These are phyloP conservation scores for Halyomorpha halys DNA, from an alignment of 1,140 invertebrate genomes.

Conservation along the genomic window DNA sequence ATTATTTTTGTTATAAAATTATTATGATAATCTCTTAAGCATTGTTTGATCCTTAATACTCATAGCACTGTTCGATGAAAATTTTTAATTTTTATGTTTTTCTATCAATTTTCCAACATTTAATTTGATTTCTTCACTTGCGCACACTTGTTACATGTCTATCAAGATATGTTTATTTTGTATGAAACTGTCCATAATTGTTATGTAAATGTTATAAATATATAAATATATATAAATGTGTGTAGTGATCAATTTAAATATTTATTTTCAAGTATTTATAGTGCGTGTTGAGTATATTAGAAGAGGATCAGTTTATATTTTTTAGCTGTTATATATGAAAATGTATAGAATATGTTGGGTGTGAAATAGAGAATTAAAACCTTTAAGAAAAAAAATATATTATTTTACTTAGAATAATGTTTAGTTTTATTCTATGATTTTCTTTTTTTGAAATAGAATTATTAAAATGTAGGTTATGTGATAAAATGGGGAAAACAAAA, in stretches of 20 bases:
- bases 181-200: not conserved
- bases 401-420: too few relatives aligned
- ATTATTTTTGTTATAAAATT: not conserved
- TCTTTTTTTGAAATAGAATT: too few relatives aligned
- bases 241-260: not conserved
- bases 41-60: not conserved
- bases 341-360: constrained; percentile 4
- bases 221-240: not conserved
- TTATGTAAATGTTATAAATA: not conserved
- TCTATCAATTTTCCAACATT: not conserved
- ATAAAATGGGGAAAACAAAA: too few relatives aligned
- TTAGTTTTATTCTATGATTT: too few relatives aligned
- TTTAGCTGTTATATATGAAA: constrained; percentile 9
- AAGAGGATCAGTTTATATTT: constrained; percentile 8
- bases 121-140: not conserved
- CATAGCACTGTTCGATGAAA: not conserved
- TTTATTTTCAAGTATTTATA: constrained; percentile 1
- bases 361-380: not conserved
- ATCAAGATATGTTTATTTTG: constrained; percentile 2
- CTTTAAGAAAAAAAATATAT: too few relatives aligned
- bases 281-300: constrained; percentile 6
- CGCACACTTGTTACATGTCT: not conserved
- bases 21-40: not conserved
- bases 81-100: not conserved
- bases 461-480: too few relatives aligned